Evolutionary conservation across 2,797 vertebrate species (phyloP).

Genomic region (Fratercula arctica): DNA sequence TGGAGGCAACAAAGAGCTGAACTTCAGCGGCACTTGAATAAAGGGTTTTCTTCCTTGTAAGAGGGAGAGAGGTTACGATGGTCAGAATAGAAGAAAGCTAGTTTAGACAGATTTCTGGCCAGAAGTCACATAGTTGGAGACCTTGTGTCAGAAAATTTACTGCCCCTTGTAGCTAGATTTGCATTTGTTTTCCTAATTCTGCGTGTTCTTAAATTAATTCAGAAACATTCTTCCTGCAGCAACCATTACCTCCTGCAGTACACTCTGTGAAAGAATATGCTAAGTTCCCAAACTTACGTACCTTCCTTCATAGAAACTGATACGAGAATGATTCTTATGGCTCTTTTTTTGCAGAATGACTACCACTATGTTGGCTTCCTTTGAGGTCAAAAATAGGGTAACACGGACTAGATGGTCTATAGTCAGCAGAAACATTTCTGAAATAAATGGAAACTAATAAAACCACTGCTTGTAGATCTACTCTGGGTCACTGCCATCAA

Average conservation of each 20-base stretch:
- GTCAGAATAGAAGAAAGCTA: not conserved
- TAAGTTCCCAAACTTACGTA: not conserved
- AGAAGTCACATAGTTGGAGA: not conserved
- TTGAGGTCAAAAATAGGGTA: not conserved
- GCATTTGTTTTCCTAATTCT: constrained; percentile 23
- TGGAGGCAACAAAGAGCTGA: not conserved
- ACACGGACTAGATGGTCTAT: not conserved
- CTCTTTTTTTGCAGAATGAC: not conserved
- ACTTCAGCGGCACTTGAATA: not conserved
- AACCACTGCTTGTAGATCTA: not conserved
- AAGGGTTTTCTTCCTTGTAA: not conserved
- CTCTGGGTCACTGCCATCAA: not conserved
- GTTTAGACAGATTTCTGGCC: not conserved
- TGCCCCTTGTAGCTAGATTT: not conserved
- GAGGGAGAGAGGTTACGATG: not conserved
- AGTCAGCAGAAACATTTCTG: not conserved
- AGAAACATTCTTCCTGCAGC: not conserved
- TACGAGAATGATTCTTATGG: not conserved
- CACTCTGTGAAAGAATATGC: not conserved
- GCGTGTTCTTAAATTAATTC: not conserved
- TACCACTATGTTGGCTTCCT: not conserved
- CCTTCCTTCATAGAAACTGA: not conserved
- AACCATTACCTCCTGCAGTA: not conserved
- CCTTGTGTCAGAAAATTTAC: not conserved
- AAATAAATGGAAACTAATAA: constrained; percentile 30